Evolutionary conservation across 2,888 invertebrate genomes (phyloP), one percentile per base, ranked within the genome.

Genomic region (Eristalinus sepulchralis): DNA sequence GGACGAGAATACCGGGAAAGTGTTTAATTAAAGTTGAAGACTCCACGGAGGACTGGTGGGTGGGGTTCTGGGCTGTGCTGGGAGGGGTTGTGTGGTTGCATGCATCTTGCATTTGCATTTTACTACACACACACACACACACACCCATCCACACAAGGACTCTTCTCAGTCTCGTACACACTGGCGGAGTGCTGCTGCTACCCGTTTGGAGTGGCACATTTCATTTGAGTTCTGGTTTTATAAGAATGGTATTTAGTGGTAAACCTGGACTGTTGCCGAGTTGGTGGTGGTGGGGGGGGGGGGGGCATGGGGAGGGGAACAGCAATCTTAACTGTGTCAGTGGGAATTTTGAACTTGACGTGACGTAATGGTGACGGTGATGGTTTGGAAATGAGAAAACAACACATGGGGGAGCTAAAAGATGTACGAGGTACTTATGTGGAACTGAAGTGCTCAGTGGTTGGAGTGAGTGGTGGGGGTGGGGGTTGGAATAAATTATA

Each of bases 221-320:
- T 75, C 80, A 73, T 62, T 62, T 27, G 73, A 80, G 67, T 80
- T 73, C 34, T 73, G 67, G 67, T 62, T 75, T 47, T 24, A 20
- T 72, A 64, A 81, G 75, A 81, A 81, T 75, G 81, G 63, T 59
- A 81, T 75, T 81, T 81, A 81, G 81, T 75, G 81, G 75, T 39
- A 63, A 68, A 63, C 68, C 47, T 47, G 17, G 47, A 17, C 57
- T 60, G 9, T n/a, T n/a, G n/a, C n/a, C n/a, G n/a, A n/a, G n/a
- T n/a, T n/a, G n/a, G n/a, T 1, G 17, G 17, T n/a, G 4, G 22
- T 13, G 34, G 11, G 24, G 11, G 2, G 33, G 13, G 13, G 4
- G 22, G 68, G 6, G 17, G 55, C n/a, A 60, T 47, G 17, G n/a
- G n/a, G n/a, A n/a, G n/a, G n/a, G n/a, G 53, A 64, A 59, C 24